Conservation (phyloP, 2,113 vertebrate genomes). For the Ctenomys sociabilis region DNA sequence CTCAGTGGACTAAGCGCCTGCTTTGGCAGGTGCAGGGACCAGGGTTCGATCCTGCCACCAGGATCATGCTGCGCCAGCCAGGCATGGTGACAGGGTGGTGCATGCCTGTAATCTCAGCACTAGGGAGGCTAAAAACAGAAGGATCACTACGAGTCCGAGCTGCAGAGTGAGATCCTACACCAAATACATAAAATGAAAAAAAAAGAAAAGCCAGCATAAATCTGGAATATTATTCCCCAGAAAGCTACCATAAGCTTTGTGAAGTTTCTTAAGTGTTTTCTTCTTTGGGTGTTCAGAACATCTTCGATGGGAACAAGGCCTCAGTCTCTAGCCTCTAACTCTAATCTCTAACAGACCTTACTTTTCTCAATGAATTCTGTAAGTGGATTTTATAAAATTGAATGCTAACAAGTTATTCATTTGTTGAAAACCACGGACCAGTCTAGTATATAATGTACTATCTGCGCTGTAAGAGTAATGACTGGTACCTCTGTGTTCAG, state of each 20-base stretch:
- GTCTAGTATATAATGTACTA: background rate
- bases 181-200: too few relatives aligned
- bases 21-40: too few relatives aligned
- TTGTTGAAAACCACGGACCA: constrained; percentile 26
- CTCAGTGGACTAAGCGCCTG: too few relatives aligned
- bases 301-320: background rate
- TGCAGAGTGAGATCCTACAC: too few relatives aligned
- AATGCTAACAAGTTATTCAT: background rate
- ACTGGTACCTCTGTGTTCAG: background rate
- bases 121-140: too few relatives aligned
- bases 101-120: too few relatives aligned
- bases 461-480: background rate
- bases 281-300: background rate
- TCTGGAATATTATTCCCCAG: background rate
- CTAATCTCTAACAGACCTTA: background rate
- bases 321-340: background rate
- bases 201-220: background rate
- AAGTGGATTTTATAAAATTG: background rate
- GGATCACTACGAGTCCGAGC: too few relatives aligned
- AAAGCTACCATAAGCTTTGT: background rate
- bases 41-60: too few relatives aligned
- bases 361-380: constrained; percentile 25
- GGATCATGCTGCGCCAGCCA: too few relatives aligned
- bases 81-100: too few relatives aligned
- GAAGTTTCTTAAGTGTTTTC: background rate